phyloP scores from a whole-genome alignment of 2,797 vertebrate species.

The Silurus lanzhouensis region DNA sequence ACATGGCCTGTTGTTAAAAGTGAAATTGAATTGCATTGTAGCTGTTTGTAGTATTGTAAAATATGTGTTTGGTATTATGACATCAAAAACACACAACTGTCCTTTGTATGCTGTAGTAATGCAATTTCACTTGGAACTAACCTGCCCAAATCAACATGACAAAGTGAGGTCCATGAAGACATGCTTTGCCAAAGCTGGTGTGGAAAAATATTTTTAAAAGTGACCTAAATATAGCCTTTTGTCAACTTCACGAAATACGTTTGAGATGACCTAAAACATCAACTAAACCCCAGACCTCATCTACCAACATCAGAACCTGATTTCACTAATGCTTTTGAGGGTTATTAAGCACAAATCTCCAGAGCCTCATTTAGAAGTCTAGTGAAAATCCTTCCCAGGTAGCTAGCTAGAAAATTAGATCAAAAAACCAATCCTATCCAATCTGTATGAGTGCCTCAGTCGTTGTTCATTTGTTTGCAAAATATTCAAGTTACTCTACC shows the following conservation, averaged over 20 bases:
- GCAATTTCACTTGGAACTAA: neutral
- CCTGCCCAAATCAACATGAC: neutral
- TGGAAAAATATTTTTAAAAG: neutral
- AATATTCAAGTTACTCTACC: neutral
- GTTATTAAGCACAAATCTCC: neutral
- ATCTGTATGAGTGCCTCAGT: neutral
- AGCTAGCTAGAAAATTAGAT: neutral
- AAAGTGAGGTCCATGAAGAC: neutral
- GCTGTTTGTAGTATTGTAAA: too few relatives aligned
- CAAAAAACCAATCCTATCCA: neutral
- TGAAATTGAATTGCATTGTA: too few relatives aligned
- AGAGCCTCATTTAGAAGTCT: neutral
- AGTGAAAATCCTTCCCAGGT: neutral
- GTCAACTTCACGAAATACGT: neutral
- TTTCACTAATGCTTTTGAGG: neutral
- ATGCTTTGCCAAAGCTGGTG: too few relatives aligned
- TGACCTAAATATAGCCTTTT: neutral
- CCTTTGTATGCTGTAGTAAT: neutral
- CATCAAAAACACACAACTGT: neutral
- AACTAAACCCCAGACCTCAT: neutral
- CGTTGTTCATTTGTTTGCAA: neutral
- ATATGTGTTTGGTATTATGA: neutral
- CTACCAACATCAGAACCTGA: neutral
- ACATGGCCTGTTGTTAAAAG: too few relatives aligned
- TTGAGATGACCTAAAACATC: neutral